phyloP scores from a whole-genome alignment of 2,888 invertebrate genomes.

The Drosophila nr. perissopoda region DNA sequence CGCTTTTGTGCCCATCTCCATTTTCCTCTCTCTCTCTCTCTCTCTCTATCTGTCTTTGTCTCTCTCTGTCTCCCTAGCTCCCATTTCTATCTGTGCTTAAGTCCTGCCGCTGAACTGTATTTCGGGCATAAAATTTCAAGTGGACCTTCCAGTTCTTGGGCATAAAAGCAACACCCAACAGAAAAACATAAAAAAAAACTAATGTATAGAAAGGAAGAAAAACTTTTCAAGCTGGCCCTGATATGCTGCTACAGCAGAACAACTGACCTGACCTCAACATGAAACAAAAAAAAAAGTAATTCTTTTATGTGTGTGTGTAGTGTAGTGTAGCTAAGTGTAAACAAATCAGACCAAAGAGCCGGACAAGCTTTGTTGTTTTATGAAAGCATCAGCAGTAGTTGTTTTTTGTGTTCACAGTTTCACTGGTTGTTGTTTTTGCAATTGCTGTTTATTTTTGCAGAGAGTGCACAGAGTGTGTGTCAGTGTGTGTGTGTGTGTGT shows the following conservation, averaged over 20 bases:
- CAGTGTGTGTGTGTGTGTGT: not conserved
- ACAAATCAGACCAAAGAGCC: conserved; percentile 55
- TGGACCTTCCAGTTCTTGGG: conserved; percentile 20
- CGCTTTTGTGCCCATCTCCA: conserved; percentile 48
- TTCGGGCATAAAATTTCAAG: conserved; percentile 74
- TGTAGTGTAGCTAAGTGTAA: conserved; percentile 55
- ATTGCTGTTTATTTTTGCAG: conserved; percentile 42
- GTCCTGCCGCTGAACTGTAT: conserved; percentile 70
- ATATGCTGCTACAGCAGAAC: conserved; percentile 20
- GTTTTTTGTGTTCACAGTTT: not conserved
- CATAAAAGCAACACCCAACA: conserved; percentile 19
- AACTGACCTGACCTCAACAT: conserved; percentile 45
- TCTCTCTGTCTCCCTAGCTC: too few species aligned
- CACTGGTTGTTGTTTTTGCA: conserved; percentile 4
- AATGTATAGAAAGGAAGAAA: conserved; percentile 1
- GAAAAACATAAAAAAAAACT: conserved; percentile 18
- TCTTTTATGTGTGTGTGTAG: conserved; percentile 14
- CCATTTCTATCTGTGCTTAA: not conserved
- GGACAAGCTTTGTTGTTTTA: conserved; percentile 48
- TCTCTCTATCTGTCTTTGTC: not conserved
- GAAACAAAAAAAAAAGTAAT: conserved; percentile 16
- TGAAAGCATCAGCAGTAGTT: conserved; percentile 1
- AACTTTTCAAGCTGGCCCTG: conserved; percentile 21
- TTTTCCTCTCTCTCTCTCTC: not conserved
- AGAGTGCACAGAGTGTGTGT: not conserved